These are phyloP conservation scores for Eumerus sabulonum DNA, from an alignment of 2,888 invertebrate species.

Conservation along the genomic window DNA sequence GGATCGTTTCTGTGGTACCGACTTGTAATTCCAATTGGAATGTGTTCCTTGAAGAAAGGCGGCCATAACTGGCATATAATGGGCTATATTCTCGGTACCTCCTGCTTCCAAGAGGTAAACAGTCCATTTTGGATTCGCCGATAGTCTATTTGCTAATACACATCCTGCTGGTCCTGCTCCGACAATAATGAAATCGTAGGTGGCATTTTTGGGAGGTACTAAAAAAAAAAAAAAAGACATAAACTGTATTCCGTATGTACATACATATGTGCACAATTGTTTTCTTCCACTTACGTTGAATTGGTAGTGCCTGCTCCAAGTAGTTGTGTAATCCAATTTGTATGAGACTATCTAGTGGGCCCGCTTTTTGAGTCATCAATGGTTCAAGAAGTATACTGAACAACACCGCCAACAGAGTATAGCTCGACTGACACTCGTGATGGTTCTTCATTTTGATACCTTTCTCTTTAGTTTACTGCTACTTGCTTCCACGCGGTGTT, in stretches of 20 bases:
- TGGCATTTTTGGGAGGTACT: conserved; percentile 84
- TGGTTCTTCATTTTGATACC: conserved; percentile 22
- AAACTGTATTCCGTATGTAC: not conserved
- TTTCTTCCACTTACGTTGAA: conserved; percentile 30
- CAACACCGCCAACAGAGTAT: conserved; percentile 13
- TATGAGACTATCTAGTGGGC: conserved; percentile 32
- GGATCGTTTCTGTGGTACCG: conserved; percentile 83
- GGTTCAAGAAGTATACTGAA: not conserved
- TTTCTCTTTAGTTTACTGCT: conserved; percentile 4
- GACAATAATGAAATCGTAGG: conserved; percentile 90
- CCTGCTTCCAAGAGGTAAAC: conserved; percentile 81
- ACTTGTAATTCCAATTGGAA: conserved; percentile 86
- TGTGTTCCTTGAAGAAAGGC: conserved; percentile 77
- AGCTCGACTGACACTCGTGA: not conserved
- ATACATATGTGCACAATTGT: not conserved
- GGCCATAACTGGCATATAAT: conserved; percentile 75
- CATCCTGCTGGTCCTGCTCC: conserved; percentile 91
- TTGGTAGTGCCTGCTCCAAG: conserved; percentile 39
- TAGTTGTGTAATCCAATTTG: conserved; percentile 56
- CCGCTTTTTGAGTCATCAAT: conserved; percentile 4
- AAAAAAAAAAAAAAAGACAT: conserved; percentile 82
- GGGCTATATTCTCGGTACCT: conserved; percentile 77
- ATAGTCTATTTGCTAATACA: conserved; percentile 78
- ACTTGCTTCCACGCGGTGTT: conserved; percentile 26
- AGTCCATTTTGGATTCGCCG: conserved; percentile 78